Percentiles rank a stretch among this genome's conserved stretches.
phyloP scores from a whole-genome alignment of 2,113 vertebrate species.

The Rhabdornis inornatus region DNA sequence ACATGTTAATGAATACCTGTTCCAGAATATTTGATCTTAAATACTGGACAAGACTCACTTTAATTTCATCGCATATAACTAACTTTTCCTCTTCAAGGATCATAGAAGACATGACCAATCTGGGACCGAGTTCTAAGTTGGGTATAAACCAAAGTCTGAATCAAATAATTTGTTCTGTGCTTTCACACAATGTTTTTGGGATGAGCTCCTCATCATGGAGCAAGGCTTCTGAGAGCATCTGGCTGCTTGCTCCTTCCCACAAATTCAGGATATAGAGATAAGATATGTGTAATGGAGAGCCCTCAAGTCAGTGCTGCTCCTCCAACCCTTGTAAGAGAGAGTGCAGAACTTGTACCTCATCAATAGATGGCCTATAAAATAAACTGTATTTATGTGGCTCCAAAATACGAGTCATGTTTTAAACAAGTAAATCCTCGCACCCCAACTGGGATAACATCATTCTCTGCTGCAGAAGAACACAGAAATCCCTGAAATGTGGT shows the following conservation, averaged over 20 bases:
- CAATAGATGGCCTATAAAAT: background rate
- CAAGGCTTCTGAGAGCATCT: background rate
- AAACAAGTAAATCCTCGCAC: background rate
- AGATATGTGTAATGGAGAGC: background rate
- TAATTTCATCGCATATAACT: background rate
- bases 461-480: background rate
- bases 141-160: background rate
- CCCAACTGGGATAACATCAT: background rate
- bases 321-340: background rate
- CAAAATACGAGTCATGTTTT: background rate
- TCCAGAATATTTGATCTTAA: constrained; percentile 14
- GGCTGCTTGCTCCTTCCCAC: background rate
- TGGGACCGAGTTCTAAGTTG: background rate
- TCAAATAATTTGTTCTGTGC: background rate
- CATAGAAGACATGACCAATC: background rate
- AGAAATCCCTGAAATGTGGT: background rate
- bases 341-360: background rate
- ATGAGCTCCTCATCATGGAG: background rate
- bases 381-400: background rate
- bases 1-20: background rate
- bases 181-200: background rate
- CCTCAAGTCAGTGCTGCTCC: background rate
- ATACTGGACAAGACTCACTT: background rate
- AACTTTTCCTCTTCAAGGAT: background rate
- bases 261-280: background rate